These are phyloP conservation scores for Pterois miles DNA, from an alignment of 2,797 vertebrate genomes.

Conservation along the genomic window DNA sequence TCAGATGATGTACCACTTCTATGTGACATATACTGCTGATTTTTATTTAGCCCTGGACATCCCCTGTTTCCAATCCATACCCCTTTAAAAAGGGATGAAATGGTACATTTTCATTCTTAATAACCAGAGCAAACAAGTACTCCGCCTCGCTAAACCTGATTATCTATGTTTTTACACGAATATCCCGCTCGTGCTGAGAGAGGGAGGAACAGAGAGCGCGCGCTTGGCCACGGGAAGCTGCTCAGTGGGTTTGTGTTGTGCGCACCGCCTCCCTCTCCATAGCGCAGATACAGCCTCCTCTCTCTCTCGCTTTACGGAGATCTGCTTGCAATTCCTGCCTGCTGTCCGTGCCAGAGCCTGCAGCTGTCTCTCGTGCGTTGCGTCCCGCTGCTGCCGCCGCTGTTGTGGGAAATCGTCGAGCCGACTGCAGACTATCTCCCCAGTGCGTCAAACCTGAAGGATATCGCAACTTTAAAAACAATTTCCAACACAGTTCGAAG, in stretches of 20 bases:
- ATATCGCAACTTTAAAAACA: constrained; percentile 60
- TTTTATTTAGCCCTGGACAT: no score
- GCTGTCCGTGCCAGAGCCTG: constrained; percentile 69
- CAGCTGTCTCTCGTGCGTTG: constrained; percentile 73
- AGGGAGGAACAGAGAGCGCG: constrained; percentile 44
- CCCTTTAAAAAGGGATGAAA: no score
- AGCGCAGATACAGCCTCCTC: constrained; percentile 27
- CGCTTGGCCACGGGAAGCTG: constrained; percentile 45
- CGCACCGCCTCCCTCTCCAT: constrained; percentile 67
- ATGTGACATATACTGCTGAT: no score
- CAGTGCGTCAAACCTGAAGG: constrained; percentile 21
- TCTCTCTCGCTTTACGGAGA: constrained; percentile 44
- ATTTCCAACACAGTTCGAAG: constrained; percentile 4
- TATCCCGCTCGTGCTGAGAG: neutral
- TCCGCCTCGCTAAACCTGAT: neutral
- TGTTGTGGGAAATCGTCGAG: constrained; percentile 43
- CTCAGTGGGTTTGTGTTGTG: constrained; percentile 18
- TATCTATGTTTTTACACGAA: neutral
- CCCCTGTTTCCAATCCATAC: no score
- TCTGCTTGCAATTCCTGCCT: constrained; percentile 53
- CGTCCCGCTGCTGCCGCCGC: constrained; percentile 20
- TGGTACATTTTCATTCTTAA: neutral
- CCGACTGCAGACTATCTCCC: constrained; percentile 10
- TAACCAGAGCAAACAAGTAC: neutral
- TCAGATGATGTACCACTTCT: no score